These are phyloP conservation scores for Mobula birostris DNA, from an alignment of 2,113 vertebrate species.

Conservation along the genomic window DNA sequence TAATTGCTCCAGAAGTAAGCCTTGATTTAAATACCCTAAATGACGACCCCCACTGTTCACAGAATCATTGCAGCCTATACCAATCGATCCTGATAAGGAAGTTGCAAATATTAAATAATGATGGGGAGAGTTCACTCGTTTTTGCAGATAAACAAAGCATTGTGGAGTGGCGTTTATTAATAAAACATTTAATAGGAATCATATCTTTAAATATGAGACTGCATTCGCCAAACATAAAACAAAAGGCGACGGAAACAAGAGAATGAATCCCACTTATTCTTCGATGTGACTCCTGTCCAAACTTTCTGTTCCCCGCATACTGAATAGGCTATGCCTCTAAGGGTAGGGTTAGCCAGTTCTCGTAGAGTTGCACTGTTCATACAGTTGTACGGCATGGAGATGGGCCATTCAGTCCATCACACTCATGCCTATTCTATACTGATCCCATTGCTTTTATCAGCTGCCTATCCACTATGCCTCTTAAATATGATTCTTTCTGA, in stretches of 20 bases:
- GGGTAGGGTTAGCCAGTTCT: too few relatives aligned
- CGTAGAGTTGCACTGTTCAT: too few relatives aligned
- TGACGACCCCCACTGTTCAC: background rate
- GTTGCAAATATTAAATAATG: background rate
- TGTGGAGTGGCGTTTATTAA: background rate
- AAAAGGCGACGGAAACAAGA: too few relatives aligned
- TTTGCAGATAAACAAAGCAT: background rate
- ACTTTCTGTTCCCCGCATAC: too few relatives aligned
- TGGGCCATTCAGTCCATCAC: too few relatives aligned
- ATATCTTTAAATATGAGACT: background rate
- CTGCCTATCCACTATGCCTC: too few relatives aligned
- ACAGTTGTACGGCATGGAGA: too few relatives aligned
- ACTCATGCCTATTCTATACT: too few relatives aligned
- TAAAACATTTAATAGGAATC: background rate
- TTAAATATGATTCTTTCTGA: too few relatives aligned
- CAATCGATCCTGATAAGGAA: background rate
- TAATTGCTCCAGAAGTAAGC: background rate
- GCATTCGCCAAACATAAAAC: background rate
- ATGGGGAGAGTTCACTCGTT: background rate
- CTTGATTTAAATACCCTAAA: background rate
- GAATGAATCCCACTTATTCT: background rate
- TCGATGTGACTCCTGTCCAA: too few relatives aligned
- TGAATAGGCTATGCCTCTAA: too few relatives aligned
- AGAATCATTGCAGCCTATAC: background rate
- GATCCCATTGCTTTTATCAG: too few relatives aligned